A percentile compares a stretch with the other conserved stretches of the same genome.
phyloP scores from a whole-genome alignment of 2,888 invertebrate genomes.

The Pseudeuparius sepicola region DNA sequence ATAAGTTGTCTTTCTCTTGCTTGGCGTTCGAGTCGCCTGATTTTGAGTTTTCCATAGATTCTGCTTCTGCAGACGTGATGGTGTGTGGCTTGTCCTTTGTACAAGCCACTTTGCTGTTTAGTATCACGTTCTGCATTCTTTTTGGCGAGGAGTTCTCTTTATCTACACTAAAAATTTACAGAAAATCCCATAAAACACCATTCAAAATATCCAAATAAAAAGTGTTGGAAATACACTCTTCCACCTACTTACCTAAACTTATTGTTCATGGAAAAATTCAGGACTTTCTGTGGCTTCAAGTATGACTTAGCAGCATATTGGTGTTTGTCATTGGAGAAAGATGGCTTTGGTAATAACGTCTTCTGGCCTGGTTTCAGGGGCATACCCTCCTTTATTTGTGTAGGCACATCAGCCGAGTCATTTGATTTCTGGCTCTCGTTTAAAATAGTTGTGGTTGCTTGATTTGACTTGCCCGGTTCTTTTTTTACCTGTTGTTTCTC shows the following conservation, averaged over 20 bases:
- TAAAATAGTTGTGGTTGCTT: background rate
- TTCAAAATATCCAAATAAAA: too few species aligned
- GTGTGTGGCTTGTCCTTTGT: conserved; percentile 20
- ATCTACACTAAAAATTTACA: too few species aligned
- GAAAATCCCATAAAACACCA: too few species aligned
- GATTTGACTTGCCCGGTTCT: background rate
- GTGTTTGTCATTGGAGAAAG: background rate
- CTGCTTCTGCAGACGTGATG: conserved; percentile 18
- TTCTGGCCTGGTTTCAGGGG: background rate
- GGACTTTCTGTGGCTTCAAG: conserved; percentile 11
- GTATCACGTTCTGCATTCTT: too few species aligned
- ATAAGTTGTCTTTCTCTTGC: too few species aligned
- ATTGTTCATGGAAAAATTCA: conserved; percentile 21
- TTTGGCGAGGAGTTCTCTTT: too few species aligned
- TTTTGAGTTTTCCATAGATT: conserved; percentile 7
- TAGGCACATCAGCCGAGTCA: background rate
- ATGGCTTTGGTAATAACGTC: background rate
- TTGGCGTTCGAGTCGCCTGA: background rate
- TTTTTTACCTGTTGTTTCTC: background rate
- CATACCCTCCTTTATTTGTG: background rate
- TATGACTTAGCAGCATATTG: background rate
- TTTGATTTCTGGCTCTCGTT: background rate
- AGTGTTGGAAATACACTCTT: too few species aligned
- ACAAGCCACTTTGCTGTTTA: background rate
- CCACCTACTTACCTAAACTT: too few species aligned